Percentiles rank a stretch among this genome's conserved stretches.
phyloP scores from a whole-genome alignment of 2,113 vertebrate genomes.

The Gopherus flavomarginatus region DNA sequence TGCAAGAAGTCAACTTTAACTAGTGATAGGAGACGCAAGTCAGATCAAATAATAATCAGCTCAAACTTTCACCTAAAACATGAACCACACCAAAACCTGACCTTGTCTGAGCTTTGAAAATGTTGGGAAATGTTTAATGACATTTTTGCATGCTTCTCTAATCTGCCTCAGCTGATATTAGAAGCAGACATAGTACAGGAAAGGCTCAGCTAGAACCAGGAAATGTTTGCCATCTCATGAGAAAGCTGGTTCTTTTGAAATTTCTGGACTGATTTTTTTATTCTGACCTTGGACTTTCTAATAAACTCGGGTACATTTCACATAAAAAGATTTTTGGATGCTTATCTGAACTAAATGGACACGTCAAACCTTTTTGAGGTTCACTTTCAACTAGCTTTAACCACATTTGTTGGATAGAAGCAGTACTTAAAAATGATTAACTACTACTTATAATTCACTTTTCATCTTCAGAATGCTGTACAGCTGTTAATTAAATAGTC shows the following conservation, averaged over 20 bases:
- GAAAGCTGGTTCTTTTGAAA: not conserved
- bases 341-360: not conserved
- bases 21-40: slow-evolving; percentile 18
- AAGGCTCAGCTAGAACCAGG: slow-evolving; percentile 5
- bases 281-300: not conserved
- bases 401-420: not conserved
- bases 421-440: not conserved
- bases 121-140: slow-evolving; percentile 48
- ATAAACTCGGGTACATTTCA: not conserved
- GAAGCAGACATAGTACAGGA: not conserved
- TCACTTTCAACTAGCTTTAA: slow-evolving; percentile 9
- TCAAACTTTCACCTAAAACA: slow-evolving; percentile 52
- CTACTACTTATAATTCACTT: not conserved
- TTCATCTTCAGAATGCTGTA: not conserved
- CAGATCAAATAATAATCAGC: slow-evolving; percentile 35
- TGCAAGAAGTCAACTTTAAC: slow-evolving; percentile 25
- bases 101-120: slow-evolving; percentile 25
- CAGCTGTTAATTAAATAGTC: not conserved
- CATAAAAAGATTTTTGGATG: not conserved
- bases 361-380: not conserved
- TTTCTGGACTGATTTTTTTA: not conserved
- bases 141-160: slow-evolving; percentile 53
- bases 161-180: not conserved
- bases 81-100: slow-evolving; percentile 13
- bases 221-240: not conserved